Conservation (phyloP, 2,888 invertebrate species). For the Phyllotreta cruciferae region DNA sequence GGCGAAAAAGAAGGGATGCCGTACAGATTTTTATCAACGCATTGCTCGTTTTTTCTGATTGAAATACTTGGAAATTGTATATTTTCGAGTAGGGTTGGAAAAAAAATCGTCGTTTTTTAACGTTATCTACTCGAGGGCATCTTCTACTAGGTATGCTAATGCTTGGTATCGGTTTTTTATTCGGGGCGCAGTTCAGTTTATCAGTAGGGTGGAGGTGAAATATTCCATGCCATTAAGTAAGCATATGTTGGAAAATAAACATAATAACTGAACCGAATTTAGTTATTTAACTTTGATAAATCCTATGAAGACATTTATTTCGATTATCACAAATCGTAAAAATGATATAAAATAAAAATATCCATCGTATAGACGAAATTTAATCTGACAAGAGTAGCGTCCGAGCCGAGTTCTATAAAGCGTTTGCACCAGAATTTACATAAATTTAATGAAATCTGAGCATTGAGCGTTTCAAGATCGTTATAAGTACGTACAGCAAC, state of each 20-base stretch:
- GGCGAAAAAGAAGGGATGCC: conserved; percentile 14
- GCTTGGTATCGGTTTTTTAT: too few relatives aligned
- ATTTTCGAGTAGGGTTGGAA: conserved; percentile 13
- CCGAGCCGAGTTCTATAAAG: too few relatives aligned
- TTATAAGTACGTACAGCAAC: conserved; percentile 1
- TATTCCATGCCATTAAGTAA: too few relatives aligned
- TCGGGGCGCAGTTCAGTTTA: too few relatives aligned
- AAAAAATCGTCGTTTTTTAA: conserved; percentile 18
- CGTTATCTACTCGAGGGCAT: conserved; percentile 3
- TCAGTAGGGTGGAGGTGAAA: too few relatives aligned
- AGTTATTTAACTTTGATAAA: too few relatives aligned
- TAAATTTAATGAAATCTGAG: conserved; percentile 14
- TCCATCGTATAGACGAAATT: neutral
- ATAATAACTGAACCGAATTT: too few relatives aligned
- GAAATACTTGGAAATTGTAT: conserved; percentile 25
- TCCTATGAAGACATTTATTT: too few relatives aligned
- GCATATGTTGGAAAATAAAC: too few relatives aligned
- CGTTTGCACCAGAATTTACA: conserved; percentile 7
- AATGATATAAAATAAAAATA: too few relatives aligned
- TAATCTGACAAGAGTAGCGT: neutral
- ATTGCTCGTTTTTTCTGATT: conserved; percentile 20
- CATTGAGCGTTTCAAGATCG: neutral
- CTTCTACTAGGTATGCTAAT: too few relatives aligned
- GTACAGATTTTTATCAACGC: conserved; percentile 20
- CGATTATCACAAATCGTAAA: too few relatives aligned